Evolutionary conservation across 2,113 vertebrate species (phyloP), one percentile per base, ranked within the genome.

Genomic region (Oncorhynchus masou): DNA sequence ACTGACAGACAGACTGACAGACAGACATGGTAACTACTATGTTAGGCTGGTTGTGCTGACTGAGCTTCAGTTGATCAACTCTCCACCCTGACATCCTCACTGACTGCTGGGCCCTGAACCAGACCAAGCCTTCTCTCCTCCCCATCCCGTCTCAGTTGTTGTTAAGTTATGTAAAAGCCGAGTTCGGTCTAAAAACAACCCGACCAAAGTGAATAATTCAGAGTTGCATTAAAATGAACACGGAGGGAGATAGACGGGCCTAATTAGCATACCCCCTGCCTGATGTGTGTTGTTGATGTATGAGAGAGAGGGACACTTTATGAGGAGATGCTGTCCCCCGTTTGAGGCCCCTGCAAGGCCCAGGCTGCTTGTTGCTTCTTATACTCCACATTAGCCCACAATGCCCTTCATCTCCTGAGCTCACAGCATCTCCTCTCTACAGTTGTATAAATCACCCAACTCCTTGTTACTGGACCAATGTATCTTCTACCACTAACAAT

Each of bases 401-500:
- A 54, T 78, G 59, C 85, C 87, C 82, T 89, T 85, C 79, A 85
- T 90, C 87, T 90, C 88, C 87, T 85, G 81, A 81, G 73, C 85
- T 88, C 87, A 86, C 80, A 81, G 73, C 85, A 77, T 60, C 78
- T 82, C 87, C 86, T 88, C 87, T 91, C 91, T 85, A 86, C 87
- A 89, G 89, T 86, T 91, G 87, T 90, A 91, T 93, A 92, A 91
- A 93, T 92, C 90, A 92, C 79, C 79, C 81, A 77, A 76, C 75
- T 74, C 75, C 59, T 73, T 25, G 85, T 85, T 89, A 88, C 88
- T 89, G 85, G 91, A 91, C 85, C 89, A 91, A 88, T 90, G 88
- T 84, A 90, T 93, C 90, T 87, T 88, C 90, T 90, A 87, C 89
- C 80, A 88, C 83, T 76, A 90, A 92, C 91, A 92, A 94, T 94